phyloP scores from a whole-genome alignment of 2,888 invertebrate species.

The Cosmia pyralina region DNA sequence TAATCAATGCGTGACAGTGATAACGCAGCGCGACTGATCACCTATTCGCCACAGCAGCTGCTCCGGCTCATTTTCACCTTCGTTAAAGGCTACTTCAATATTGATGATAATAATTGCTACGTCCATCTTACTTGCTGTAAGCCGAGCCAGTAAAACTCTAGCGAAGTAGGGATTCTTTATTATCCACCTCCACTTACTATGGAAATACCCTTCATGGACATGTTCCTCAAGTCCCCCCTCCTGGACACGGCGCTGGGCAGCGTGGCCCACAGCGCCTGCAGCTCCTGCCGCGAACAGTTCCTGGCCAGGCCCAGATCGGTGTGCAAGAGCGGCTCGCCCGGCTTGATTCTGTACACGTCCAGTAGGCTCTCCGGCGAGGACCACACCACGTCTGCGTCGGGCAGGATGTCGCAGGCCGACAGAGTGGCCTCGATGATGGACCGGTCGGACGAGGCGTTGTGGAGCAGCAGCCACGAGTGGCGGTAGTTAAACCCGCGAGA shows the following conservation, averaged over 20 bases:
- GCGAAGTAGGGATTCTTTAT: background rate
- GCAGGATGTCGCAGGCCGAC: constrained; percentile 70
- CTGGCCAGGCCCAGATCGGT: constrained; percentile 65
- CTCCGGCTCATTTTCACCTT: background rate
- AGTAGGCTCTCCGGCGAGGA: constrained; percentile 68
- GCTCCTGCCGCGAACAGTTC: constrained; percentile 50
- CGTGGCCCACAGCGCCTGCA: constrained; percentile 69
- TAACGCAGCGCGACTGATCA: background rate
- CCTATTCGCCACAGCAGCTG: background rate
- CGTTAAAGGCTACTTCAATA: background rate
- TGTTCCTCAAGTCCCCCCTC: constrained; percentile 76
- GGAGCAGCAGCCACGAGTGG: constrained; percentile 80
- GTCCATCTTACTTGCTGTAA: background rate
- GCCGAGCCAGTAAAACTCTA: background rate
- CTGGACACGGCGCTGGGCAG: constrained; percentile 73
- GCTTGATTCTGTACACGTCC: constrained; percentile 78
- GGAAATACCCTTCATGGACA: constrained; percentile 74
- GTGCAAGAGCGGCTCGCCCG: constrained; percentile 65
- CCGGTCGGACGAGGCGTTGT: constrained; percentile 66
- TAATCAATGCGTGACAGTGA: background rate
- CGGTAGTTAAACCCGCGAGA: constrained; percentile 79
- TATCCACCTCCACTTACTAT: constrained; percentile 70
- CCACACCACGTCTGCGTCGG: constrained; percentile 82
- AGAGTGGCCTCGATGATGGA: constrained; percentile 65
- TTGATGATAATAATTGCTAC: background rate